Evolutionary conservation across 2,888 invertebrate genomes (phyloP), one percentile per base, ranked within the genome.

Genomic region (Eupsilia transversa): DNA sequence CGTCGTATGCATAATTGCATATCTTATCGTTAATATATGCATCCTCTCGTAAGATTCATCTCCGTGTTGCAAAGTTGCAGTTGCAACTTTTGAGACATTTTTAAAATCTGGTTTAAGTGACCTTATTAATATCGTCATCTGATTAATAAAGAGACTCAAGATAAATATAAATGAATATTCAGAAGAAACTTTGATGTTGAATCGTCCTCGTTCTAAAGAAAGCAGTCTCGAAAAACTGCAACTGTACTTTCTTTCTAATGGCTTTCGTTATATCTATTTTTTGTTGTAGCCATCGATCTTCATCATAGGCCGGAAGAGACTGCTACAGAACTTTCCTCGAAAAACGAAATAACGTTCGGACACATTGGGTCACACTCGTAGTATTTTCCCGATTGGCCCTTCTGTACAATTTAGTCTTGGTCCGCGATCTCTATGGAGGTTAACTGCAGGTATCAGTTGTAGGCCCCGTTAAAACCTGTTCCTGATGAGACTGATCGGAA

Each of bases 381-480:
- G 43, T 65, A 14, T 38, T 49, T 57, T 68, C 23, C 52, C 23
- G 27, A 64, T 52, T 81, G 56, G 77, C 63, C 60, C 72, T 77
- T 80, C 72, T 84, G 69, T 23, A 43, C 5, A 35, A 57, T 60
- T 35, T 59, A 38, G 23, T 41, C 10, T 72, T 54, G 38, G n/a
- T 38, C 52, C 38, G 71, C 72, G 66, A 74, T 74, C 73, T 80
- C 68, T 85, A 77, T 79, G 73, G 74, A 79, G 85, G 74, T 78
- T 82, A 65, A 66, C 76, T 70, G 69, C 77, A 75, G 77, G 72
- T 76, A 82, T 77, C 72, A 84, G 61, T 80, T 75, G 72, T 70
- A 82, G 49, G 66, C 77, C 83, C 86, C 86, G 86, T 80, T 86
- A 80, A 79, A 87, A 87, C 86, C 78, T 65, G 86, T 87, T 86